phyloP scores from a whole-genome alignment of 2,888 invertebrate species.

The Chrysotoxum bicinctum region DNA sequence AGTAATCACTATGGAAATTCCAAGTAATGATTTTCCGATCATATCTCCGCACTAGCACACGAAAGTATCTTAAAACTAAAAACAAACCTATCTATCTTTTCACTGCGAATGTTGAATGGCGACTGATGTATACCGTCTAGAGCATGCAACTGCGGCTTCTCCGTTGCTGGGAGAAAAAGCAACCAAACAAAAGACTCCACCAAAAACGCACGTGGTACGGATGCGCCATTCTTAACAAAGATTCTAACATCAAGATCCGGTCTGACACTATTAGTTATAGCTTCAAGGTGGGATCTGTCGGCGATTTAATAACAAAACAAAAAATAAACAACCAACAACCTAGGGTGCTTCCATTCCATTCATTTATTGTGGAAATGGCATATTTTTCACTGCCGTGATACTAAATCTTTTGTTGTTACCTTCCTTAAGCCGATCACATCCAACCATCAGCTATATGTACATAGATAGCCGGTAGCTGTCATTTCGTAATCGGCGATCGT shows the following conservation, averaged over 20 bases:
- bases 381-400: constrained; percentile 40
- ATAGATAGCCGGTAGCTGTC: constrained; percentile 4
- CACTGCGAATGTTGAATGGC: constrained; percentile 46
- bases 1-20: constrained; percentile 41
- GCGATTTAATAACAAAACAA: constrained; percentile 41
- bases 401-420: constrained; percentile 53
- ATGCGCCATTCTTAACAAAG: constrained; percentile 55
- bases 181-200: constrained; percentile 44
- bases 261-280: constrained; percentile 66
- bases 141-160: constrained; percentile 22
- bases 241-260: constrained; percentile 67
- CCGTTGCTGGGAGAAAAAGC: background rate
- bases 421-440: constrained; percentile 17
- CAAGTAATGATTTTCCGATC: constrained; percentile 47
- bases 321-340: background rate
- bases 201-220: constrained; percentile 50
- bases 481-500: constrained; percentile 39
- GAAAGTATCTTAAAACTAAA: constrained; percentile 21
- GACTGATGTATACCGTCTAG: constrained; percentile 46
- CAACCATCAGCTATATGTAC: background rate
- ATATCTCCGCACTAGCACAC: constrained; percentile 31
- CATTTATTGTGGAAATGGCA: constrained; percentile 31
- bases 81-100: constrained; percentile 34
- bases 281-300: constrained; percentile 65
- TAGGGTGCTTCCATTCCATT: constrained; percentile 48